Conservation (phyloP, 1,140 invertebrate genomes). For the Plodia interpunctella region DNA sequence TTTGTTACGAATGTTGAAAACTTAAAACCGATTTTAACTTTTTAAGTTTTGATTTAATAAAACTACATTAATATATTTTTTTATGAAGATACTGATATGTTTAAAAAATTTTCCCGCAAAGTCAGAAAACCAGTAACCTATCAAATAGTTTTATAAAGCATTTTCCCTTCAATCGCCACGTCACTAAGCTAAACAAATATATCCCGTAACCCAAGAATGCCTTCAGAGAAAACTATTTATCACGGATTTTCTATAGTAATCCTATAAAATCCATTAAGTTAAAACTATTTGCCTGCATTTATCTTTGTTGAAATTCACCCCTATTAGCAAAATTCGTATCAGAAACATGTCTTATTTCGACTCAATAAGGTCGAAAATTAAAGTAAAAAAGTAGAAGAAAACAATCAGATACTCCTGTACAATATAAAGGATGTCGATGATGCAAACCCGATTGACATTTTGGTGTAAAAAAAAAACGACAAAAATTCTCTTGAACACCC, state of each 20-base stretch:
- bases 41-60: too few species aligned
- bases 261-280: slow-evolving; percentile 5
- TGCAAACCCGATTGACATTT: slow-evolving; percentile 35
- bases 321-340: neutral
- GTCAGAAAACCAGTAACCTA: too few species aligned
- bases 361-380: neutral
- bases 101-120: too few species aligned
- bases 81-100: too few species aligned
- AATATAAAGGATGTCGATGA: neutral
- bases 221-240: neutral
- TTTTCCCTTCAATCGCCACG: neutral
- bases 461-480: slow-evolving; percentile 29
- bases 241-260: neutral
- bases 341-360: neutral
- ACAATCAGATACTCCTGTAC: neutral
- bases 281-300: neutral
- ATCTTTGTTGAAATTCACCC: slow-evolving; percentile 2
- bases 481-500: slow-evolving; percentile 30
- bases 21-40: too few species aligned
- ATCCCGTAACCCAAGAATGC: neutral
- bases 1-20: too few species aligned
- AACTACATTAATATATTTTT: too few species aligned
- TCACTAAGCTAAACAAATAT: neutral
- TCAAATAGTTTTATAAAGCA: neutral
- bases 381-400: neutral